A percentile compares a stretch with the other conserved stretches of the same genome.
These are phyloP conservation scores for Pseudorasbora parva DNA, from an alignment of 2,113 vertebrate genomes.

Conservation along the genomic window DNA sequence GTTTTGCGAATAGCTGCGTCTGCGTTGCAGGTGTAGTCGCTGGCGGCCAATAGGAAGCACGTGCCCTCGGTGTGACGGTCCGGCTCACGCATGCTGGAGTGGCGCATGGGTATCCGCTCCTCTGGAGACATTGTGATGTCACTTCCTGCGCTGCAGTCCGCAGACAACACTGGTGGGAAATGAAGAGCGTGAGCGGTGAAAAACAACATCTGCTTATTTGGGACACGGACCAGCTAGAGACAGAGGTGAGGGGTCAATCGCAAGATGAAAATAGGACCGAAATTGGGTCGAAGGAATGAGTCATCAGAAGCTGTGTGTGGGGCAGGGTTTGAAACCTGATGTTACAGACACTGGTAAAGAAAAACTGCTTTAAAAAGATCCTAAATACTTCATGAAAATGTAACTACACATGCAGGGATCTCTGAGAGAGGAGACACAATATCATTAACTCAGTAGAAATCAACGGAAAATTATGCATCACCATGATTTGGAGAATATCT, in stretches of 20 bases:
- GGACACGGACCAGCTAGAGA: not conserved
- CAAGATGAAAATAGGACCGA: not conserved
- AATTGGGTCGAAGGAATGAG: constrained; percentile 23
- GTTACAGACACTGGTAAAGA: not conserved
- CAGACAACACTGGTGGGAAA: constrained; percentile 83
- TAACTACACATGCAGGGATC: not conserved
- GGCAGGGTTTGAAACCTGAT: too few species aligned
- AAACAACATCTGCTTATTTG: constrained; percentile 21
- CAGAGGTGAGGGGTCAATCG: not conserved
- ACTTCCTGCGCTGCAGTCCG: constrained; percentile 93
- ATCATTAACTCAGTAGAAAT: not conserved
- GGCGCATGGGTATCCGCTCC: constrained; percentile 89
- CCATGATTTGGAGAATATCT: not conserved
- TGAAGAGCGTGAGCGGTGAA: not conserved
- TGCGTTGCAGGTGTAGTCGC: constrained; percentile 91
- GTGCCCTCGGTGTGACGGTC: constrained; percentile 88
- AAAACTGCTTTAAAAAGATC: not conserved
- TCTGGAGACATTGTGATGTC: constrained; percentile 91
- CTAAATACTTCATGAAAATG: not conserved
- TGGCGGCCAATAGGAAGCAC: constrained; percentile 93
- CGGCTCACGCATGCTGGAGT: constrained; percentile 92
- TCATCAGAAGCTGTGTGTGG: not conserved
- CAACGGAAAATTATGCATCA: not conserved
- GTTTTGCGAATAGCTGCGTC: constrained; percentile 91
- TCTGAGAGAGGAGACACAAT: not conserved